phyloP scores from a whole-genome alignment of 53 echinoderm and acorn worm genomes.

The Hippasteria phrygiana region DNA sequence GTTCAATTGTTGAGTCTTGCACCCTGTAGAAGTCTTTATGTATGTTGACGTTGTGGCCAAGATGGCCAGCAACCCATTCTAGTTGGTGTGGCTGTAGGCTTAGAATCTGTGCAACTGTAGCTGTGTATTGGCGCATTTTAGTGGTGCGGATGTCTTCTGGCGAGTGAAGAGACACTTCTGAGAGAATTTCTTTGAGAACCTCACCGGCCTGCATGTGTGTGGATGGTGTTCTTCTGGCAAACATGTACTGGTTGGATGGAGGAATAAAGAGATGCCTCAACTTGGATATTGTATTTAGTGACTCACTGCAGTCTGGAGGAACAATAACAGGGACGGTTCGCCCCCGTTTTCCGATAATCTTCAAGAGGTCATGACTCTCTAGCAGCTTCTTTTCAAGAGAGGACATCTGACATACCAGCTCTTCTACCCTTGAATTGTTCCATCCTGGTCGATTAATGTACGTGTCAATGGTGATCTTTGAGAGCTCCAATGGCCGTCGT shows the following conservation, averaged over 20 bases:
- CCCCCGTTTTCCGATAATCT: slow-evolving; percentile 59
- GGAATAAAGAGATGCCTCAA: slow-evolving; percentile 54
- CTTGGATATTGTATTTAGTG: not conserved
- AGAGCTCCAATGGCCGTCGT: slow-evolving; percentile 64
- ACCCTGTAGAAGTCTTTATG: slow-evolving; percentile 63
- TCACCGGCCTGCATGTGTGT: slow-evolving; percentile 50
- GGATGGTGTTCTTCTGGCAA: slow-evolving; percentile 59
- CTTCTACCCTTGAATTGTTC: slow-evolving; percentile 40
- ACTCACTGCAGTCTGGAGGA: slow-evolving; percentile 23
- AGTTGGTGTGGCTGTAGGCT: slow-evolving; percentile 48
- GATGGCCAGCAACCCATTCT: slow-evolving; percentile 68
- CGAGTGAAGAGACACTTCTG: slow-evolving; percentile 31
- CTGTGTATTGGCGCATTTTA: slow-evolving; percentile 61
- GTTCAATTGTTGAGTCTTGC: slow-evolving; percentile 63
- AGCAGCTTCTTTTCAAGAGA: slow-evolving; percentile 62
- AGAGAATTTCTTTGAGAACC: slow-evolving; percentile 33
- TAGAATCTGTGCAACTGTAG: slow-evolving; percentile 60
- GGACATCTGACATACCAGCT: slow-evolving; percentile 49
- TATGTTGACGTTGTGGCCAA: slow-evolving; percentile 54
- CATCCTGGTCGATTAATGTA: slow-evolving; percentile 44
- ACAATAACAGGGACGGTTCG: slow-evolving; percentile 55
- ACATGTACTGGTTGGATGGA: slow-evolving; percentile 51
- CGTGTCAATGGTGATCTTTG: slow-evolving; percentile 50
- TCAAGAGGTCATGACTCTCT: not conserved
- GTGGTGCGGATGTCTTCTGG: slow-evolving; percentile 58